These are phyloP conservation scores for Oncorhynchus mykiss DNA, from an alignment of 2,113 vertebrate genomes.

Conservation along the genomic window DNA sequence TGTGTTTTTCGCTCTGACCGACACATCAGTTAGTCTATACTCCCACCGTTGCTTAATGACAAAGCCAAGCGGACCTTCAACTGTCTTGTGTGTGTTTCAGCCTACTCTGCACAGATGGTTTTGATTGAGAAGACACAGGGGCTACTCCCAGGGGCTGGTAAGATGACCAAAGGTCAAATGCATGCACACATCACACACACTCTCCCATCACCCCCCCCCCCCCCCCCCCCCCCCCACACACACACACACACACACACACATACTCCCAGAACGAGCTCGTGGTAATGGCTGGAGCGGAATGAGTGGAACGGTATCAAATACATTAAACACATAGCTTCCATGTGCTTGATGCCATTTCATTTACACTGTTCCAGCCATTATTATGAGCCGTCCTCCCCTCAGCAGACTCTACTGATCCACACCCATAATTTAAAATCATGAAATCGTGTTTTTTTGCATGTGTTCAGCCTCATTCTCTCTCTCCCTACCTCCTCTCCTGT, in stretches of 20 bases:
- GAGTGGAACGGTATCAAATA: too few relatives aligned
- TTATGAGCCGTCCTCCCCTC: too few relatives aligned
- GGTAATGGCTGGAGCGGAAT: too few relatives aligned
- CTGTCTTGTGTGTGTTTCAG: slow-evolving; percentile 68
- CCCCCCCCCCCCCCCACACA: too few relatives aligned
- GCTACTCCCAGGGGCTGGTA: slow-evolving; percentile 94
- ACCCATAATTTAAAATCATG: background rate
- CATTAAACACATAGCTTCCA: too few relatives aligned
- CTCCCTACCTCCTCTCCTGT: slow-evolving; percentile 28
- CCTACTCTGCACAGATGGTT: slow-evolving; percentile 89
- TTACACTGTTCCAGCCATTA: too few relatives aligned
- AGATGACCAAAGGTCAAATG: slow-evolving; percentile 24
- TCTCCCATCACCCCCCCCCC: too few relatives aligned
- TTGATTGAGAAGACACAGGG: slow-evolving; percentile 94
- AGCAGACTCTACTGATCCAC: too few relatives aligned
- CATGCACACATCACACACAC: background rate
- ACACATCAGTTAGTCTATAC: slow-evolving; percentile 55
- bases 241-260: too few relatives aligned
- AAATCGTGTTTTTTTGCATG: background rate
- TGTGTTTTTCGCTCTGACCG: slow-evolving; percentile 47
- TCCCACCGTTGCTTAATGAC: too few relatives aligned
- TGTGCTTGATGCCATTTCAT: too few relatives aligned
- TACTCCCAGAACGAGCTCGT: too few relatives aligned
- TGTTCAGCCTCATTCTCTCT: background rate
- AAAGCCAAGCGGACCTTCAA: slow-evolving; percentile 54